Conservation (phyloP, 1,140 invertebrate species). For the Elymnias hypermnestra region DNA sequence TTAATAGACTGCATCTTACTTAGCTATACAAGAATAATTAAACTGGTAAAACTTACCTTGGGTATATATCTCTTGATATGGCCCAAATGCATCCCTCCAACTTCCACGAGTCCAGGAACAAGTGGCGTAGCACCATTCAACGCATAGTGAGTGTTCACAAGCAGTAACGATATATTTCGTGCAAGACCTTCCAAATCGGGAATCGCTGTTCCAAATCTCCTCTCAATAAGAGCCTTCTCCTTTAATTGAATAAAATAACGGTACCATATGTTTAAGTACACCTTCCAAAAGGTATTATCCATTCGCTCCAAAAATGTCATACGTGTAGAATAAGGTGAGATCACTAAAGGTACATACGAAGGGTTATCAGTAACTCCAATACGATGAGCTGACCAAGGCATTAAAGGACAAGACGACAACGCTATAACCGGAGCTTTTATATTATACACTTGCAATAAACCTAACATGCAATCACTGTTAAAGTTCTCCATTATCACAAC, state of each 20-base stretch:
- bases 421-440: conserved; percentile 75
- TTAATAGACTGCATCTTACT: too few species aligned
- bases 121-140: conserved; percentile 74
- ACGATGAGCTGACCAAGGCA: conserved; percentile 77
- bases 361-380: conserved; percentile 79
- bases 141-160: conserved; percentile 78
- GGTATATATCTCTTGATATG: conserved; percentile 23
- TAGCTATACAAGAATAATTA: too few species aligned
- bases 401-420: conserved; percentile 77
- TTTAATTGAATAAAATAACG: conserved; percentile 41
- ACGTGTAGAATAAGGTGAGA: conserved; percentile 59
- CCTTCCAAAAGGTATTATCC: conserved; percentile 64
- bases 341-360: conserved; percentile 77
- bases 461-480: conserved; percentile 81
- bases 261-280: conserved; percentile 46
- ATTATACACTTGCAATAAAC: conserved; percentile 75
- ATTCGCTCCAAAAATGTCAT: conserved; percentile 79
- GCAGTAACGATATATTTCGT: conserved; percentile 57
- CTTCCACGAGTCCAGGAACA: conserved; percentile 68
- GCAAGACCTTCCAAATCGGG: conserved; percentile 61
- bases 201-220: conserved; percentile 61
- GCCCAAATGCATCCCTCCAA: conserved; percentile 35
- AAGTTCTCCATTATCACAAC: conserved; percentile 81
- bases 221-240: conserved; percentile 61
- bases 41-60: conserved; percentile 28